Evolutionary conservation across 2,113 vertebrate genomes (phyloP).

Genomic region (Daboia siamensis): DNA sequence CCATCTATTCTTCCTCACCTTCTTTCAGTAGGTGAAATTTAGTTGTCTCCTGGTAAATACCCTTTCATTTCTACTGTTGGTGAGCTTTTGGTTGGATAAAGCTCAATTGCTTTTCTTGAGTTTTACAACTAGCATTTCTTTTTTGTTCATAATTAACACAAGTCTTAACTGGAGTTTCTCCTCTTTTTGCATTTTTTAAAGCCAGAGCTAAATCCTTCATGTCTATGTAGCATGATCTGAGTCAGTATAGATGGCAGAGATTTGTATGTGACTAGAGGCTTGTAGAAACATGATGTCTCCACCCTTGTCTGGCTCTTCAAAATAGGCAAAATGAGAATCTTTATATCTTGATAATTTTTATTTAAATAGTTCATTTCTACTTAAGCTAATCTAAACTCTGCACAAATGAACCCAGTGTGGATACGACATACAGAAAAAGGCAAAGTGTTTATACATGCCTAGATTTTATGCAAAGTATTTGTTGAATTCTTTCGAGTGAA

Average conservation of each 20-base stretch:
- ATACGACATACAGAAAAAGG: neutral
- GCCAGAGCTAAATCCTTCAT: neutral
- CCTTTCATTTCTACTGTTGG: neutral
- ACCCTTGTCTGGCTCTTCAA: slow-evolving; percentile 12
- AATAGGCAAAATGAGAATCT: neutral
- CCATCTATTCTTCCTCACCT: neutral
- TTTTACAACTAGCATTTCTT: neutral
- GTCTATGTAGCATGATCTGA: neutral
- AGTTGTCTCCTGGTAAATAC: neutral
- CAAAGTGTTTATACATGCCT: neutral
- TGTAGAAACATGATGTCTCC: slow-evolving; percentile 6
- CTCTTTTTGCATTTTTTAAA: neutral
- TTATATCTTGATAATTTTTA: neutral
- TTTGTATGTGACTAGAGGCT: neutral
- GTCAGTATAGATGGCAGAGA: neutral
- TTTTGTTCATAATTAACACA: neutral
- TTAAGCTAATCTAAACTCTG: neutral
- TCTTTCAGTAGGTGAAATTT: neutral
- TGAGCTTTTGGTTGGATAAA: neutral
- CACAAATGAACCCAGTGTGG: neutral
- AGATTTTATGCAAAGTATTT: neutral
- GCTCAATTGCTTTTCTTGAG: neutral
- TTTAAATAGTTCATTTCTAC: slow-evolving; percentile 19
- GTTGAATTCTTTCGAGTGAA: neutral
- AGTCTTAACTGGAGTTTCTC: slow-evolving; percentile 5